Evolutionary conservation across 2,888 invertebrate genomes (phyloP).

Genomic region (Portevinia maculata): DNA sequence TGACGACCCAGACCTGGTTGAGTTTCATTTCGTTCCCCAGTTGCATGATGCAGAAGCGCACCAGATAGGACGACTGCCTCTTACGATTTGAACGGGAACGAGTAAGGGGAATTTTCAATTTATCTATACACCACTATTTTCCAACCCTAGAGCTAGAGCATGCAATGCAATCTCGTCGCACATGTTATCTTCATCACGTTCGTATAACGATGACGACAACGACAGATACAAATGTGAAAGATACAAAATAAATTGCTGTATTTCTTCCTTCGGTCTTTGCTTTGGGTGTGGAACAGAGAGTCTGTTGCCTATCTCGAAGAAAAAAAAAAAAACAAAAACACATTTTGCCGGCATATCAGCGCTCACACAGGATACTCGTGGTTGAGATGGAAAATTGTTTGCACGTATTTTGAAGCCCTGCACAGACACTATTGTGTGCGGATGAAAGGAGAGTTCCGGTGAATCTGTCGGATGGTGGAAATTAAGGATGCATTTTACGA

Average conservation of each 20-base stretch:
- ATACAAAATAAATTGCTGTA: constrained; percentile 69
- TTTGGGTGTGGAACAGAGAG: constrained; percentile 37
- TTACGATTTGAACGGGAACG: constrained; percentile 17
- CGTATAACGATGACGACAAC: constrained; percentile 43
- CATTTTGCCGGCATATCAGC: constrained; percentile 52
- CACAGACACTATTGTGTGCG: constrained; percentile 36
- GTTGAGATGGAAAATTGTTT: constrained; percentile 12
- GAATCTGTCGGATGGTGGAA: constrained; percentile 40
- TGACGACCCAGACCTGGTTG: constrained; percentile 72
- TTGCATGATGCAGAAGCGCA: constrained; percentile 50
- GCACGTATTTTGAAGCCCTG: neutral
- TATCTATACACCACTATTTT: constrained; percentile 47
- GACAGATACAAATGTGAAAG: constrained; percentile 70
- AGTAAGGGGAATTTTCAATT: constrained; percentile 27
- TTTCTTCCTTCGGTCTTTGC: constrained; percentile 16
- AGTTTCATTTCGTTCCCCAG: constrained; percentile 59
- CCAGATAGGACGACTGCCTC: constrained; percentile 28
- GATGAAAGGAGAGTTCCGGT: constrained; percentile 33
- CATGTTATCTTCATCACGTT: constrained; percentile 71
- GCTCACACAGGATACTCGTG: constrained; percentile 22
- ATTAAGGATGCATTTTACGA: constrained; percentile 67
- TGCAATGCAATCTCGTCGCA: constrained; percentile 35
- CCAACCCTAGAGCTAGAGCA: constrained; percentile 47
- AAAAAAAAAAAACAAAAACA: too few relatives aligned
- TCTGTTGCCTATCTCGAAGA: constrained; percentile 45